Evolutionary conservation across 2,113 vertebrate species (phyloP).

Genomic region (Pholis gunnellus): DNA sequence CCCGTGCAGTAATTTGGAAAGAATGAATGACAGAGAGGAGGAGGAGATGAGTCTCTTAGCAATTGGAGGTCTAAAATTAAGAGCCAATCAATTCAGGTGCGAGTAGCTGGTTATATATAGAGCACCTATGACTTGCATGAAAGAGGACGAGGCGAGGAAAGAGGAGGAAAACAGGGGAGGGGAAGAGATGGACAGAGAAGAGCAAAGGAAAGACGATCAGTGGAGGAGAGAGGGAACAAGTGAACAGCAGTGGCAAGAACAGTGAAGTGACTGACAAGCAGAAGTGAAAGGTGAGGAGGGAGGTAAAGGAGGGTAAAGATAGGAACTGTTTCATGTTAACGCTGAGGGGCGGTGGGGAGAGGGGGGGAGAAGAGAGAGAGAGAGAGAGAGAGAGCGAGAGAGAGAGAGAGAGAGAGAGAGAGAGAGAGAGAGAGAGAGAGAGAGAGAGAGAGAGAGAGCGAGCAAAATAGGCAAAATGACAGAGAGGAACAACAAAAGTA

Average conservation of each 20-base stretch:
- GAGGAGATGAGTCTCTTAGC: conserved; percentile 48
- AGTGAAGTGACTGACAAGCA: conserved; percentile 31
- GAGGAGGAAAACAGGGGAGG: conserved; percentile 15
- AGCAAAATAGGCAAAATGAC: conserved; percentile 43
- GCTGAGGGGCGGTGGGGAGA: conserved; percentile 1
- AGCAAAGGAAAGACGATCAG: not conserved
- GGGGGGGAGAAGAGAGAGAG: conserved; percentile 13
- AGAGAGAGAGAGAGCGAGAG: conserved; percentile 20
- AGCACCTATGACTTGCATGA: conserved; percentile 38
- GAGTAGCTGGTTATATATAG: conserved; percentile 56
- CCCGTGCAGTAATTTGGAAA: conserved; percentile 9
- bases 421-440: conserved; percentile 14
- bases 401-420: conserved; percentile 20
- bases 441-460: conserved; percentile 19
- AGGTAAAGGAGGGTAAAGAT: conserved; percentile 29
- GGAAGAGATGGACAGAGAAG: conserved; percentile 18
- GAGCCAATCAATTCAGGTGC: conserved; percentile 68
- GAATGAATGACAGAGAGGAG: conserved; percentile 19
- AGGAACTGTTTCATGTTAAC: conserved; percentile 57
- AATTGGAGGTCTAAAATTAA: conserved; percentile 71
- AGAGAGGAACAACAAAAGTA: conserved; percentile 60
- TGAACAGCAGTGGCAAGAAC: not conserved
- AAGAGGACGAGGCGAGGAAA: conserved; percentile 20
- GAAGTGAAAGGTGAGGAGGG: conserved; percentile 21
- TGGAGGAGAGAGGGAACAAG: not conserved